Evolutionary conservation across 2,888 invertebrate species (phyloP).

Genomic region (Ametastegia equiseti): DNA sequence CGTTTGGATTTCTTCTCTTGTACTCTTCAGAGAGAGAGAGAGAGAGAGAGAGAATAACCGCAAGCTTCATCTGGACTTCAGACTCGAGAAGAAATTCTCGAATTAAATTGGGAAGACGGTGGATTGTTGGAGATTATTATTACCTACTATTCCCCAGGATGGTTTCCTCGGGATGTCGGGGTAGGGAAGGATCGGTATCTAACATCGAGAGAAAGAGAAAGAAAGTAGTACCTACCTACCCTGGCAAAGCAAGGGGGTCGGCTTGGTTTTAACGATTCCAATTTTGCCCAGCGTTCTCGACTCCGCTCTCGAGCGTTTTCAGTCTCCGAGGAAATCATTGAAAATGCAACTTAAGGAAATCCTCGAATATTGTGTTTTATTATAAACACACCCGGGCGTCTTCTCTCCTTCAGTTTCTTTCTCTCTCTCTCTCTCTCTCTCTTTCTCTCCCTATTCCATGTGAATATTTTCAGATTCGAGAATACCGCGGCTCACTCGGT

Average conservation of each 20-base stretch:
- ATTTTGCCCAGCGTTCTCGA: constrained; percentile 58
- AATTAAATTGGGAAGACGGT: constrained; percentile 21
- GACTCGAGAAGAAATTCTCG: not conserved
- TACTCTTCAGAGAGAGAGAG: not conserved
- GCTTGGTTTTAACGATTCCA: constrained; percentile 67
- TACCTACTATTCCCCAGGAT: constrained; percentile 13
- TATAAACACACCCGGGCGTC: constrained; percentile 64
- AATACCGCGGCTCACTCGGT: constrained; percentile 58
- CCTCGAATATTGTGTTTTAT: constrained; percentile 75
- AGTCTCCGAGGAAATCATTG: constrained; percentile 88
- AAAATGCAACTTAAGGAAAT: constrained; percentile 82
- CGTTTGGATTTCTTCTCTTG: not conserved
- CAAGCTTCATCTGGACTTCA: not conserved
- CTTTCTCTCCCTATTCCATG: constrained; percentile 61
- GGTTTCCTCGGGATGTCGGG: not conserved
- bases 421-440: constrained; percentile 51
- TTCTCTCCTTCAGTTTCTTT: constrained; percentile 19
- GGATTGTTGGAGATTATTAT: constrained; percentile 28
- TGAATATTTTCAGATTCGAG: constrained; percentile 73
- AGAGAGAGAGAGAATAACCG: too few species aligned
- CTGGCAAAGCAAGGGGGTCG: not conserved
- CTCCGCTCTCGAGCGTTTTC: constrained; percentile 50
- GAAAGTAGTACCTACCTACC: not conserved
- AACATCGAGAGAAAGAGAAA: not conserved
- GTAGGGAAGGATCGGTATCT: not conserved